Percentiles rank a stretch among this genome's conserved stretches.
Evolutionary conservation across 2,888 invertebrate species (phyloP).

Genomic region (Teinopalpus imperialis): DNA sequence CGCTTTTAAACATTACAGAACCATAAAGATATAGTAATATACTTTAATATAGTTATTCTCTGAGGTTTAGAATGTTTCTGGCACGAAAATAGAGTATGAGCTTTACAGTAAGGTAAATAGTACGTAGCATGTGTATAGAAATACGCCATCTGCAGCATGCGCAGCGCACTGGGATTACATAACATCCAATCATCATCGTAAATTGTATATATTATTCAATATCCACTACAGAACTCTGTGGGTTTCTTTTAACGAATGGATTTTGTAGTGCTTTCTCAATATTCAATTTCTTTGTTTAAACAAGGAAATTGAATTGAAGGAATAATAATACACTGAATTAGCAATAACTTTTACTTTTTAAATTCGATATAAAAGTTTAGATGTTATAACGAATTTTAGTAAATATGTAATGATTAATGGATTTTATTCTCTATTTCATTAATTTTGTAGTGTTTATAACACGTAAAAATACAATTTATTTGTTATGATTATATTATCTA

Average conservation of each 20-base stretch:
- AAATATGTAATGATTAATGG: too few species aligned
- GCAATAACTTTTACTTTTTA: constrained; percentile 4
- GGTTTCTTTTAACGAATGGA: constrained; percentile 49
- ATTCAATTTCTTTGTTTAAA: constrained; percentile 68
- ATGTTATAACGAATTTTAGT: too few species aligned
- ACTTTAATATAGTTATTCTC: constrained; percentile 2
- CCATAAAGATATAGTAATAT: too few species aligned
- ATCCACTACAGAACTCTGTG: constrained; percentile 42
- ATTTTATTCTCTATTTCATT: too few species aligned
- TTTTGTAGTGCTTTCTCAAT: constrained; percentile 60
- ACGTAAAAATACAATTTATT: too few species aligned
- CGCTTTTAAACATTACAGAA: too few species aligned
- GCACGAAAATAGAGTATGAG: constrained; percentile 11
- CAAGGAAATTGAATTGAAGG: constrained; percentile 63
- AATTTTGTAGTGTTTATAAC: too few species aligned
- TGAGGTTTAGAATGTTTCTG: constrained; percentile 4
- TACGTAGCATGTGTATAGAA: constrained; percentile 33
- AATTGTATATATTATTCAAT: constrained; percentile 65
- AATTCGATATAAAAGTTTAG: too few species aligned
- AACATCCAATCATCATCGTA: constrained; percentile 63
- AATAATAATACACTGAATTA: constrained; percentile 39
- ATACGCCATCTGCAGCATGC: constrained; percentile 53
- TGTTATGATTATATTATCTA: background rate
- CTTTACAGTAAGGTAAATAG: constrained; percentile 10
- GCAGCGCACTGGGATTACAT: constrained; percentile 67